phyloP scores from a whole-genome alignment of 2,888 invertebrate species.

The Pasiphila rectangulata region DNA sequence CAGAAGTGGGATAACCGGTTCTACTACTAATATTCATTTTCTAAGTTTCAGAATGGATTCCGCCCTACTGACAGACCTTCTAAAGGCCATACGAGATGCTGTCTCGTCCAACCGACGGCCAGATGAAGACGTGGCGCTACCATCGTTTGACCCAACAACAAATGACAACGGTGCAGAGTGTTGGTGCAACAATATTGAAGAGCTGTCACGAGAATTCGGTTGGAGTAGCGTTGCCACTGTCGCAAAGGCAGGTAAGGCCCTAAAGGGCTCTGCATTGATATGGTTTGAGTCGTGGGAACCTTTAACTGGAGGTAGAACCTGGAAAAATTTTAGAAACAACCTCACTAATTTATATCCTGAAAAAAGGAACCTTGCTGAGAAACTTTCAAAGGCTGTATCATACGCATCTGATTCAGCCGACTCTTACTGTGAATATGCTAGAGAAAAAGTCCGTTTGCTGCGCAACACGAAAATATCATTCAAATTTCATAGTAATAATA shows the following conservation, averaged over 20 bases:
- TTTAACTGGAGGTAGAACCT: background rate
- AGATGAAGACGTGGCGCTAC: constrained; percentile 17
- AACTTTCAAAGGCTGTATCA: background rate
- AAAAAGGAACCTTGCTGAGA: constrained; percentile 1
- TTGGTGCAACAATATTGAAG: constrained; percentile 13
- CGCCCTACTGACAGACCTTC: too few species aligned
- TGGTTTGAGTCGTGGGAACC: constrained; percentile 18
- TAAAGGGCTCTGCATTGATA: constrained; percentile 21
- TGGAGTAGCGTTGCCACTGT: constrained; percentile 19
- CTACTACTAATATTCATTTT: too few species aligned
- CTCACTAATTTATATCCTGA: background rate
- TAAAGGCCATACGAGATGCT: background rate
- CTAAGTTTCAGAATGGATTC: too few species aligned
- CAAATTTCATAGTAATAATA: too few species aligned
- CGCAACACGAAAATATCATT: constrained; percentile 8
- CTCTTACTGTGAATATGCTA: constrained; percentile 5
- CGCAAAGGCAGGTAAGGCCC: constrained; percentile 22
- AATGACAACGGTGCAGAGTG: constrained; percentile 1
- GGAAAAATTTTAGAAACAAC: background rate
- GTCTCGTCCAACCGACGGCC: background rate
- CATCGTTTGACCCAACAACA: constrained; percentile 12
- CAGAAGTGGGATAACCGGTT: too few species aligned
- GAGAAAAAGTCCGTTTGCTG: constrained; percentile 5
- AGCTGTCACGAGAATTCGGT: constrained; percentile 6
- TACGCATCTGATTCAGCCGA: background rate